Percentiles rank a stretch among this genome's conserved stretches.
Evolutionary conservation across 2,113 vertebrate species (phyloP).

Genomic region (Silurus glanis): DNA sequence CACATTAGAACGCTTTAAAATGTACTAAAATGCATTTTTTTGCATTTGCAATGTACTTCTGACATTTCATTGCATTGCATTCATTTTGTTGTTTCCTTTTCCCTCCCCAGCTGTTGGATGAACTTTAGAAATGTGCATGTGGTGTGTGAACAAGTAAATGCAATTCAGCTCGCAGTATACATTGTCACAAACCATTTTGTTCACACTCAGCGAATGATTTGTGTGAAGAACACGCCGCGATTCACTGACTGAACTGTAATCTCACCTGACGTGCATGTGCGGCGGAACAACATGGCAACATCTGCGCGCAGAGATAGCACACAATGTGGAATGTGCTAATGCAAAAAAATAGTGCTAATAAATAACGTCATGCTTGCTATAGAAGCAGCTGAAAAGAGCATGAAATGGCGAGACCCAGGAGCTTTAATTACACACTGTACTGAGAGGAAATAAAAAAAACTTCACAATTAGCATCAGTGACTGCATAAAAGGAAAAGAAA

Average conservation of each 20-base stretch:
- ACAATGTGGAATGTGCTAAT: conserved; percentile 57
- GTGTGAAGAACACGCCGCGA: conserved; percentile 59
- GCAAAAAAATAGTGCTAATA: conserved; percentile 57
- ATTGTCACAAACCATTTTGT: conserved; percentile 61
- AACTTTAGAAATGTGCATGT: neutral
- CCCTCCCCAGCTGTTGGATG: neutral
- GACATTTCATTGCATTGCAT: neutral
- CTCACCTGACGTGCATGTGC: conserved; percentile 48
- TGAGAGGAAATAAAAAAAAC: neutral
- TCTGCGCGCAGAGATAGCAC: conserved; percentile 63
- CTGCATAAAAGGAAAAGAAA: neutral
- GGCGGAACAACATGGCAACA: conserved; percentile 57
- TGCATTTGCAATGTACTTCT: neutral
- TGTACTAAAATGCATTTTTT: neutral
- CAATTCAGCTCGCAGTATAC: conserved; percentile 57
- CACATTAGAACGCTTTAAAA: neutral
- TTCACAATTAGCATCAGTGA: conserved; percentile 17
- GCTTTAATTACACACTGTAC: conserved; percentile 13
- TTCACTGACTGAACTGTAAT: conserved; percentile 63
- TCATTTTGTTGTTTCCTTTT: neutral
- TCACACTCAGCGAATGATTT: conserved; percentile 61
- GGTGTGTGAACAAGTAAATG: conserved; percentile 36
- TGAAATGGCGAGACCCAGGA: conserved; percentile 47
- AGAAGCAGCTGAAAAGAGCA: conserved; percentile 53
- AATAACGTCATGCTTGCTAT: conserved; percentile 56